Conservation (phyloP, 2,888 invertebrate species). For the Oxytorus armatus region DNA sequence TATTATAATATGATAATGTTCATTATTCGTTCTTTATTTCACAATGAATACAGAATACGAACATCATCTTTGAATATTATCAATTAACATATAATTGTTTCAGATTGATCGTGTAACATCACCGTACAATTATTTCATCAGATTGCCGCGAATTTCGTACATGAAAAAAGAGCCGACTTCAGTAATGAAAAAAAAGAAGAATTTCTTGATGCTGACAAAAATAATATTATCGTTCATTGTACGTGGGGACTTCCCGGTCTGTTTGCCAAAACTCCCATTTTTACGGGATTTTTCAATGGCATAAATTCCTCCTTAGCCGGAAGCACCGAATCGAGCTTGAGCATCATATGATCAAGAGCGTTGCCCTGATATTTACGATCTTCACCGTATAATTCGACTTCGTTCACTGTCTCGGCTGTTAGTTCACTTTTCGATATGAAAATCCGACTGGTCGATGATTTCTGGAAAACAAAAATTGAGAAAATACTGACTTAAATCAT, state of each 20-base stretch:
- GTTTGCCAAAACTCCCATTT: conserved; percentile 60
- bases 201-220: not conserved
- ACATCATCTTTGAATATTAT: not conserved
- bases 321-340: conserved; percentile 69
- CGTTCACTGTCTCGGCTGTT: conserved; percentile 72
- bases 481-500: no score
- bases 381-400: conserved; percentile 69
- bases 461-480: no score
- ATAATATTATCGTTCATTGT: conserved; percentile 24
- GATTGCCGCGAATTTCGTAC: not conserved
- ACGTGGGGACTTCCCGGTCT: conserved; percentile 38
- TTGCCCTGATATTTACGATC: conserved; percentile 68
- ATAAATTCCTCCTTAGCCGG: conserved; percentile 68
- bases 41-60: not conserved
- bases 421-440: conserved; percentile 68
- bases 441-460: conserved; percentile 70
- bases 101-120: no score
- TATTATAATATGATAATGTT: no score
- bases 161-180: conserved; percentile 6
- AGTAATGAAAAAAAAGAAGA: not conserved
- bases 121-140: not conserved
- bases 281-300: conserved; percentile 59
- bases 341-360: conserved; percentile 70
- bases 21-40: not conserved
- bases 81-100: no score